A percentile compares a stretch with the other conserved stretches of the same genome.
These are phyloP conservation scores for Atherinosoma microstoma DNA, from an alignment of 2,797 vertebrate species.

Conservation along the genomic window DNA sequence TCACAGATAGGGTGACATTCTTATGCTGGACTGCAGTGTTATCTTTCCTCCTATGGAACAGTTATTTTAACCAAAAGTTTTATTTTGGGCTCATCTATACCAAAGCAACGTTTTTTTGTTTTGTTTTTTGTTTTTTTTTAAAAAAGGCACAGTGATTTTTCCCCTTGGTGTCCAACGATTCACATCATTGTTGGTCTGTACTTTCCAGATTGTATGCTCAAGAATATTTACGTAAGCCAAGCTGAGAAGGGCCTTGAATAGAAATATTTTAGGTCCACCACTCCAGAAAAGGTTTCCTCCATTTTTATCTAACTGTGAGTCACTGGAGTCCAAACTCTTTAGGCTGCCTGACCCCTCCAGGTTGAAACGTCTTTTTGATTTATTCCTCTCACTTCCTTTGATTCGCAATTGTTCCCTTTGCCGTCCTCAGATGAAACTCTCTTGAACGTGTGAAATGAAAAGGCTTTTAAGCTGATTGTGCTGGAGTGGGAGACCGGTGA, in stretches of 20 bases:
- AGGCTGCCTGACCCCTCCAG: background rate
- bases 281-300: background rate
- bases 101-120: no score
- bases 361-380: conserved; percentile 5
- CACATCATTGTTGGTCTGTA: background rate
- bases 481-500: conserved; percentile 60
- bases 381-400: background rate
- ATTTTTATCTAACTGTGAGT: background rate
- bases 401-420: conserved; percentile 20
- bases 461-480: conserved; percentile 59
- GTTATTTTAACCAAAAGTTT: background rate
- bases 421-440: conserved; percentile 49
- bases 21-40: background rate
- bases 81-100: background rate
- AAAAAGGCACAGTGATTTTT: no score
- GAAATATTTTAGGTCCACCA: background rate
- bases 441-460: conserved; percentile 60
- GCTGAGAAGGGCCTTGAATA: background rate
- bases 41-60: background rate
- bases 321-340: background rate
- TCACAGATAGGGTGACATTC: background rate
- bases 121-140: no score
- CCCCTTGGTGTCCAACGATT: no score
- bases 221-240: background rate
- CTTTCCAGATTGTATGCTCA: background rate